Base-by-base conservation (phyloP, 2,888 invertebrate species). In the Odontocerum albicorne region DNA sequence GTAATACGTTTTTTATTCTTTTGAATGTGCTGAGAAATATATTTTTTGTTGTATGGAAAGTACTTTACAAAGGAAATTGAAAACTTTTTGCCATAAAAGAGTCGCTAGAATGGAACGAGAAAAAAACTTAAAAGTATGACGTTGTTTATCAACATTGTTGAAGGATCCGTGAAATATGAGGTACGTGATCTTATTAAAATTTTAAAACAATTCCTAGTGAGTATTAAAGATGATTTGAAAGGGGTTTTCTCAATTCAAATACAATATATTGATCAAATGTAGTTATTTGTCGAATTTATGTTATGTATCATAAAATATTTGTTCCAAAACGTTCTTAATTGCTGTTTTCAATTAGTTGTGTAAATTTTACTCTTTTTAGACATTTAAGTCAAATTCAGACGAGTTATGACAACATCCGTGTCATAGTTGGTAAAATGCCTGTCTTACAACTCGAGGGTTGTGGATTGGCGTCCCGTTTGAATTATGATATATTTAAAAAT, bases 41-140 rank as follows among this genome's bases (percentile, higher is more conserved):
- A 36, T 31, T 38, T 33, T 36, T 31, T 49, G 21, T 20, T 10
- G 51, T 45, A 56, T 32, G 15, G 32, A 19, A 27, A 40, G 38
- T 15, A 36, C 19, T 35, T 43, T 35, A 35, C 50, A 54, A 55
- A 57, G 57, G 44, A 49, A 49, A 53, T 57, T 43, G 44, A 44
- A 51, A 57, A 57, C 43, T 57, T 57, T 57, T 38, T 45, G n/a
- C 20, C 49, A 45, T 57, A 54, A 54, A 49, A 45, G 49, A 44
- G 40, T 54, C 47, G 31, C n/a, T 43, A 35, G 27, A 46, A 36
- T 10, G 36, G 27, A 16, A 12, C 36, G 44, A 31, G 15, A 20
- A 33, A 45, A 45, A 45, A 50, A 50, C 19, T 54, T 40, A 19
- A 45, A 27, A 57, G 49, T 36, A 47, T 49, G 45, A 57, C 49